Percentiles rank a stretch among this genome's conserved stretches.
phyloP scores from a whole-genome alignment of 2,797 vertebrate species.

The Mastacembelus armatus region DNA sequence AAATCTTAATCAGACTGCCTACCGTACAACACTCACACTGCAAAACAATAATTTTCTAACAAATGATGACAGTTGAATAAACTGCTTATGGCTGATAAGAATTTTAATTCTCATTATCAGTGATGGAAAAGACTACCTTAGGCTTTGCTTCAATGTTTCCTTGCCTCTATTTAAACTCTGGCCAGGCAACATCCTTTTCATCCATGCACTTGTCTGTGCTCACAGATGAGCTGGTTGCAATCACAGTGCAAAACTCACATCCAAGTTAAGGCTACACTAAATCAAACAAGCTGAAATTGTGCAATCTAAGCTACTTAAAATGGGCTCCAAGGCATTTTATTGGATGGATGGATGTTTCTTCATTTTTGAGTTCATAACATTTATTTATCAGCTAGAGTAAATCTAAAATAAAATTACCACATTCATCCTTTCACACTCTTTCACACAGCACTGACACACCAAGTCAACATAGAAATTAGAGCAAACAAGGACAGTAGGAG shows the following conservation, averaged over 20 bases:
- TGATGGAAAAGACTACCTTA: neutral
- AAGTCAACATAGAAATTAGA: neutral
- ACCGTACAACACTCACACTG: slow-evolving; percentile 29
- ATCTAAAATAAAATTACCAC: neutral
- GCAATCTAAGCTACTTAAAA: neutral
- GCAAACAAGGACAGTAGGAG: too few species aligned
- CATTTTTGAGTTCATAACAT: neutral
- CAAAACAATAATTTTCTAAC: neutral
- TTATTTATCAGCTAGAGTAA: neutral
- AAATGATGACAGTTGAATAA: neutral
- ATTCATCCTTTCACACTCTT: neutral
- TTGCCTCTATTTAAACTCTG: neutral
- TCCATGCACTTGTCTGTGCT: too few species aligned
- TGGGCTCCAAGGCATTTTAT: neutral
- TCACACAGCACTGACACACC: slow-evolving; percentile 4
- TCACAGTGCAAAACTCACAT: neutral
- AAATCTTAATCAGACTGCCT: slow-evolving; percentile 20
- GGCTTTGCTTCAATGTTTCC: neutral
- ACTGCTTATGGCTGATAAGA: neutral
- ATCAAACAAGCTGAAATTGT: neutral
- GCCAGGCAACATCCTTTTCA: neutral
- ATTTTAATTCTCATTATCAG: neutral
- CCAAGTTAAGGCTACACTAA: neutral
- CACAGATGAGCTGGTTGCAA: too few species aligned
- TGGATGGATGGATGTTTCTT: too few species aligned